These are phyloP conservation scores for Proteles cristata DNA, from an alignment of 2,113 vertebrate genomes.

Conservation along the genomic window DNA sequence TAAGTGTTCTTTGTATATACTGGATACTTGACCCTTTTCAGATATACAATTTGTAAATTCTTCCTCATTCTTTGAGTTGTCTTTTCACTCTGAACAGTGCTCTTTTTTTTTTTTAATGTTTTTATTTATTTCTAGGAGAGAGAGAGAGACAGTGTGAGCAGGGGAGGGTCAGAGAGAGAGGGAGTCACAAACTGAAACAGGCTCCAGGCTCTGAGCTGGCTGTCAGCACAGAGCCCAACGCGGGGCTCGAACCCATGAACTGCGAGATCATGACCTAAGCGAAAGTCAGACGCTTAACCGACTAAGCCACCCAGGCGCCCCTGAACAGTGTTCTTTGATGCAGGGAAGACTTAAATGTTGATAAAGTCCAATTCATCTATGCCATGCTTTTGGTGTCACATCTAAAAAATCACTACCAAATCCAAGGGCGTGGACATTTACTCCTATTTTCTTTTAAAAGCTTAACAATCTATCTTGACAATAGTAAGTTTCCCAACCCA, in stretches of 20 bases:
- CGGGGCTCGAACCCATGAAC: too few relatives aligned
- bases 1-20: not conserved
- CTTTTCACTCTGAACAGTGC: not conserved
- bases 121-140: too few relatives aligned
- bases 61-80: not conserved
- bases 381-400: not conserved
- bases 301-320: too few relatives aligned
- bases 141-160: too few relatives aligned
- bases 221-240: too few relatives aligned
- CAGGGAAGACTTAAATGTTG: not conserved
- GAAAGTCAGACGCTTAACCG: too few relatives aligned
- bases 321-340: not conserved
- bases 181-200: too few relatives aligned
- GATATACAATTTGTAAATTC: not conserved
- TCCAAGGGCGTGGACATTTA: not conserved
- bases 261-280: too few relatives aligned
- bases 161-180: too few relatives aligned
- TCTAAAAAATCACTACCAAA: not conserved
- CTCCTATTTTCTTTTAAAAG: not conserved
- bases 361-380: not conserved
- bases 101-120: too few relatives aligned
- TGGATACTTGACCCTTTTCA: not conserved
- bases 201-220: too few relatives aligned
- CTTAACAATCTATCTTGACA: not conserved
- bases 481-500: not conserved